Evolutionary conservation across 1,140 invertebrate genomes (phyloP).

Genomic region (Episyrphus balteatus): DNA sequence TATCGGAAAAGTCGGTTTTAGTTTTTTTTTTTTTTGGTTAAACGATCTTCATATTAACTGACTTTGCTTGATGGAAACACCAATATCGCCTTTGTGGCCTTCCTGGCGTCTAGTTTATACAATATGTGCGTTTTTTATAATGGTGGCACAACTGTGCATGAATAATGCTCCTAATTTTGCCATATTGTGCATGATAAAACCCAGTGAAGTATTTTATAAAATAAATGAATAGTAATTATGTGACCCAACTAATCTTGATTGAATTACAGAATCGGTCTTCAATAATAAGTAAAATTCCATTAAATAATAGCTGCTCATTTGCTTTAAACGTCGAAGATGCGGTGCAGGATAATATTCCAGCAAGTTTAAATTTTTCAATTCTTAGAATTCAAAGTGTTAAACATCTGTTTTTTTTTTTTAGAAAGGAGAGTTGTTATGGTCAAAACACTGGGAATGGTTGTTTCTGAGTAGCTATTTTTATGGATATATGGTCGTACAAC

Average conservation of each 20-base stretch:
- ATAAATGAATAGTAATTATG: neutral
- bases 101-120: conserved; percentile 17
- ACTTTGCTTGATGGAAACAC: too few relatives aligned
- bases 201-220: neutral
- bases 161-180: conserved; percentile 25
- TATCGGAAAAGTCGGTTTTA: too few relatives aligned
- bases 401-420: neutral
- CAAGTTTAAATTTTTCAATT: too few relatives aligned
- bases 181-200: conserved; percentile 26
- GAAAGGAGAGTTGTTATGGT: conserved; percentile 21
- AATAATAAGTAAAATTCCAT: too few relatives aligned
- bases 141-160: conserved; percentile 17
- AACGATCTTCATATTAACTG: too few relatives aligned
- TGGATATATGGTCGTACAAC: conserved; percentile 21
- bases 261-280: too few relatives aligned
- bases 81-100: too few relatives aligned
- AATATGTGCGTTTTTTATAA: conserved; percentile 22
- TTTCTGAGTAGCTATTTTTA: conserved; percentile 25
- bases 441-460: conserved; percentile 17
- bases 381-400: too few relatives aligned
- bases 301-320: too few relatives aligned
- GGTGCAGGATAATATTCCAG: too few relatives aligned
- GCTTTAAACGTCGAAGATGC: too few relatives aligned
- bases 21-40: too few relatives aligned
- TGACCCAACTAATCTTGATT: neutral